phyloP scores from a whole-genome alignment of 2,888 invertebrate species.

The Leucozona laternaria region DNA sequence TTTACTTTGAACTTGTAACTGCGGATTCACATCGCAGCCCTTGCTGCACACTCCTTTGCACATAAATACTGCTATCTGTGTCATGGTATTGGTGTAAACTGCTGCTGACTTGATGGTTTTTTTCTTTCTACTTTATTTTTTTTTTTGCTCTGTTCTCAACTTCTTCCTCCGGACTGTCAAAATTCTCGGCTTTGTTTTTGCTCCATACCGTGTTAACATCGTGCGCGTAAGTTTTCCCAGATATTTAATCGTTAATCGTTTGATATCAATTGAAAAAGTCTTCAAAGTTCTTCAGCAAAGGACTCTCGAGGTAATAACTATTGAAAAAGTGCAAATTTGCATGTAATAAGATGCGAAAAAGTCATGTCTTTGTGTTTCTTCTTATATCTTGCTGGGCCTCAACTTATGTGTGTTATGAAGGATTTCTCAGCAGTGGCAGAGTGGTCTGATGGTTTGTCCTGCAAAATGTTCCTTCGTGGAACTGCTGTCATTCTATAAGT shows the following conservation, averaged over 20 bases:
- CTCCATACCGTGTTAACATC: constrained; percentile 73
- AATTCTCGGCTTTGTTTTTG: constrained; percentile 75
- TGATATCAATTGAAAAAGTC: constrained; percentile 57
- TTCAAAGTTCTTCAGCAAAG: constrained; percentile 35
- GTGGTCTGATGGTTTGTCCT: constrained; percentile 26
- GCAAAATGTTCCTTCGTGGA: background rate
- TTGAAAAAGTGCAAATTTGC: constrained; percentile 43
- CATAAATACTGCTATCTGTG: background rate
- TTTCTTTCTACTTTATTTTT: constrained; percentile 21
- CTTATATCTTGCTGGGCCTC: constrained; percentile 48
- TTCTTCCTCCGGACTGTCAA: constrained; percentile 69
- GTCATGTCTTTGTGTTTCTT: constrained; percentile 31
- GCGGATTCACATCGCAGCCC: constrained; percentile 26
- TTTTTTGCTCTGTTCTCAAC: constrained; percentile 52
- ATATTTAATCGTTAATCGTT: constrained; percentile 50
- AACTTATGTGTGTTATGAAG: constrained; percentile 48
- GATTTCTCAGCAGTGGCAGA: no score
- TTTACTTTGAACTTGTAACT: constrained; percentile 48
- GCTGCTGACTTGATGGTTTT: constrained; percentile 51
- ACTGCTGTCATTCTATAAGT: background rate
- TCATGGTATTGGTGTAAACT: constrained; percentile 37
- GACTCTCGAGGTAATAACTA: constrained; percentile 49
- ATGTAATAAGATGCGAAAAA: constrained; percentile 33
- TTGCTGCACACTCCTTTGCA: constrained; percentile 35
- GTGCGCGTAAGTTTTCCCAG: constrained; percentile 70